Conservation (phyloP, 1,140 invertebrate species). For the Branchinecta lindahli region DNA sequence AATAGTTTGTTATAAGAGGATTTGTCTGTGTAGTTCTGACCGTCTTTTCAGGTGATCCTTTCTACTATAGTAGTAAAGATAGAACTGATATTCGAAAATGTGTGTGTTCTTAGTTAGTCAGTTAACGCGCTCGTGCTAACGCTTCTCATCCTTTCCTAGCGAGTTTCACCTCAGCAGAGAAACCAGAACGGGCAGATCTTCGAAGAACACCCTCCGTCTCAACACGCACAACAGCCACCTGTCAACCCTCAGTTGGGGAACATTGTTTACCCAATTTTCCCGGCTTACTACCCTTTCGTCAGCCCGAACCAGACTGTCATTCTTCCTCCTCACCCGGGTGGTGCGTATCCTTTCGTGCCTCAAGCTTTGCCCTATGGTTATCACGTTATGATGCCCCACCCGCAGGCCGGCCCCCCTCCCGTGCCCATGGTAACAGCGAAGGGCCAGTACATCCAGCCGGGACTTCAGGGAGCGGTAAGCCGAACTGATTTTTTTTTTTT, state of each 20-base stretch:
- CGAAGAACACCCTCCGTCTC: background rate
- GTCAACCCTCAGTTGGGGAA: background rate
- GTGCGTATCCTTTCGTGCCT: background rate
- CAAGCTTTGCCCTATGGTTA: background rate
- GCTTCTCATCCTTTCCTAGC: background rate
- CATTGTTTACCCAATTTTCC: background rate
- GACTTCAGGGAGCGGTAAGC: background rate
- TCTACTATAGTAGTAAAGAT: no score
- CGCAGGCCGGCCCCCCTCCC: background rate
- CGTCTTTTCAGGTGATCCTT: no score
- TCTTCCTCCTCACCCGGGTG: background rate
- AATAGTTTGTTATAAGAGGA: no score
- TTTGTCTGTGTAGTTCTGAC: no score
- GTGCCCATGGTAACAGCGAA: background rate
- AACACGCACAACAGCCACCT: background rate
- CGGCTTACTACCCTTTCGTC: background rate
- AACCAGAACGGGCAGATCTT: background rate
- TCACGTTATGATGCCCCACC: background rate
- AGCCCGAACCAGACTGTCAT: background rate
- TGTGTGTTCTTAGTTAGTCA: no score
- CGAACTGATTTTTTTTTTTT: background rate
- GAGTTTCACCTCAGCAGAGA: background rate
- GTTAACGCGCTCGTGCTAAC: background rate
- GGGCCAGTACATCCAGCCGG: background rate
- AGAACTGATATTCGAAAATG: no score